These are phyloP conservation scores for Rhea americana DNA, from an alignment of 2,113 vertebrate genomes.

Conservation along the genomic window DNA sequence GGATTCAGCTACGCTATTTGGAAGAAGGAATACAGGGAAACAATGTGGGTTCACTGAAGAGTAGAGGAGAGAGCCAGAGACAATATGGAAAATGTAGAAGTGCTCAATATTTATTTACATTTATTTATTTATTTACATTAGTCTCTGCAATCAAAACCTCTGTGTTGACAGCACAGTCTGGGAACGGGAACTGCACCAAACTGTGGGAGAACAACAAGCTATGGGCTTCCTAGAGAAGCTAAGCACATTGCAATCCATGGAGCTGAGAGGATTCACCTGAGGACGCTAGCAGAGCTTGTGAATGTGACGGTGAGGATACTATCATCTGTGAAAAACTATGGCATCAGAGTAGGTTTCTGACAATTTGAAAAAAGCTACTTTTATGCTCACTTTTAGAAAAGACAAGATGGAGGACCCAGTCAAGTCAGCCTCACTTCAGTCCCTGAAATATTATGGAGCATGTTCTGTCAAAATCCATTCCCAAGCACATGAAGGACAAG, in stretches of 20 bases:
- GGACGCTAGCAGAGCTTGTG: not conserved
- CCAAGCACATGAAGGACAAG: not conserved
- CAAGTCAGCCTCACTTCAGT: not conserved
- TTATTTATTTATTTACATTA: not conserved
- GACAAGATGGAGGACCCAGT: not conserved
- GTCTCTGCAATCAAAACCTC: not conserved
- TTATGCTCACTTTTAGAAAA: not conserved
- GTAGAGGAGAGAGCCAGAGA: not conserved
- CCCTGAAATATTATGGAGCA: not conserved
- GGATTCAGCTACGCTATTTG: not conserved
- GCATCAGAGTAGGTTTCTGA: not conserved
- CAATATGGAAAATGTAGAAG: not conserved
- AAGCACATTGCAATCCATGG: fast-evolving
- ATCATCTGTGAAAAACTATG: not conserved
- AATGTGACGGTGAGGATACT: not conserved
- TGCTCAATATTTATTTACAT: not conserved
- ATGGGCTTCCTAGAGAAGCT: not conserved
- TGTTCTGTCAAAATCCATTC: not conserved
- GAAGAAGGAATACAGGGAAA: not conserved
- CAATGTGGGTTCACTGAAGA: not conserved
- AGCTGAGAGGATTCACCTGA: not conserved
- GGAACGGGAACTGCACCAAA: not conserved
- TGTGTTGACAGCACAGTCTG: not conserved
- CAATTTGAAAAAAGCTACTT: not conserved
- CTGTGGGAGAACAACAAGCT: not conserved